phyloP scores from a whole-genome alignment of 2,113 vertebrate species.

The Geococcyx californianus region DNA sequence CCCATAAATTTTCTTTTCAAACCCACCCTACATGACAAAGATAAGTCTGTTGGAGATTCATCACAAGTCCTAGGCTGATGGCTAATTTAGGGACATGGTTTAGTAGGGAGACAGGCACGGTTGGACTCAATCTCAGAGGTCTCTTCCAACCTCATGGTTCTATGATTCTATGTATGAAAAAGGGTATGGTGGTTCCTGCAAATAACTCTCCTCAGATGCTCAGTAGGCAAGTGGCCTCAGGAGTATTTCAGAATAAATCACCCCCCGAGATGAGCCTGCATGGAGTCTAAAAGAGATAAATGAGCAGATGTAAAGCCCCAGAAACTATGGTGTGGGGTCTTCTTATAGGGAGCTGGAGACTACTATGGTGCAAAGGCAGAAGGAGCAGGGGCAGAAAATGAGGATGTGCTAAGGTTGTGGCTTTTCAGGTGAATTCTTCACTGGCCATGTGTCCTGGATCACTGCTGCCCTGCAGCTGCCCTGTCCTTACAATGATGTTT shows the following conservation, averaged over 20 bases:
- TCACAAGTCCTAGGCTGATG: not conserved
- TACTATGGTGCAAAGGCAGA: not conserved
- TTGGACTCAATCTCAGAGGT: too few relatives aligned
- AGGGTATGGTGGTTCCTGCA: not conserved
- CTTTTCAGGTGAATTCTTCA: not conserved
- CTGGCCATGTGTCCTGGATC: too few relatives aligned
- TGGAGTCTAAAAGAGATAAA: not conserved
- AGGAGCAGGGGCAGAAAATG: not conserved
- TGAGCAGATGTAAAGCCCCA: not conserved
- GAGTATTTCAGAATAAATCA: not conserved
- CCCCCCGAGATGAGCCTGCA: not conserved
- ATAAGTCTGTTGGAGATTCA: conserved; percentile 34
- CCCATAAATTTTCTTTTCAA: conserved; percentile 14
- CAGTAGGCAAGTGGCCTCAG: not conserved
- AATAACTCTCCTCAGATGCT: not conserved
- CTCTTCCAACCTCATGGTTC: too few relatives aligned
- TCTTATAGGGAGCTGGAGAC: not conserved
- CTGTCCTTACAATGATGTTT: rapidly evolving
- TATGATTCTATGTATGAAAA: too few relatives aligned
- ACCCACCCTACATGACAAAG: conserved; percentile 2
- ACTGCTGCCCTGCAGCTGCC: not conserved
- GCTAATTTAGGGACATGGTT: too few relatives aligned
- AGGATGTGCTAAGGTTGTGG: not conserved
- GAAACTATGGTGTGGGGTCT: not conserved
- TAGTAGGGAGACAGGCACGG: too few relatives aligned